Base-by-base conservation (phyloP, 2,888 invertebrate genomes). In the Candidula unifasciata region DNA sequence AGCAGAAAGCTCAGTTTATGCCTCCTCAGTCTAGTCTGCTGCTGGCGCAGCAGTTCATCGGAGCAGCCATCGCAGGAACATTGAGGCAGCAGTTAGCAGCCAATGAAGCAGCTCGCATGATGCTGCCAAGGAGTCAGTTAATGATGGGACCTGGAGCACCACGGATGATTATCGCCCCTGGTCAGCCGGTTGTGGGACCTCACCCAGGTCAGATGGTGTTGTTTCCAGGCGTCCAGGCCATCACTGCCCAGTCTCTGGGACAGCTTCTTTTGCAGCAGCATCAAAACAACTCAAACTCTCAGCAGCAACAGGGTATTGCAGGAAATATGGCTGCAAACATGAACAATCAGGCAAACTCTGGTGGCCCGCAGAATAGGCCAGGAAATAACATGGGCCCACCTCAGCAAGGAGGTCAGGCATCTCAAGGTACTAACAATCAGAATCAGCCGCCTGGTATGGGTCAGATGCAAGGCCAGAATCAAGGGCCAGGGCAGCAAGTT, bases 61-160 rank as follows among this genome's bases (percentile, higher is more conserved):
- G 80, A 66, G 82, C 69, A 27, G 86, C 83, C 18, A 30, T 83
- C 44, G 66, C 81, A 21, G 86, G 84, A 0, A 73, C 82, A 27
- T 80, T 86, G 64, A 82, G 84, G 16, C 87, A 86, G 60, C 83
- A 81, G 57, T 30, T 86, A 54, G 66, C 73, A n/a, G 80, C 82
- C 68, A 81, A 71, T 66, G 79, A 79, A 37, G 76, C 66, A 6
- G 76, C 80, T 1, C 57, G 68, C 57, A 78, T 85, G 84, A 68
- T 85, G 24, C 21, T 84, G n/a, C 85, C 83, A 16, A 77, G 84
- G 24, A 84, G 83, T 21, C 86, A 83, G 21, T 66, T 83, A 24
- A 83, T 83, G 77, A 35, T 82, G 57, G 57, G 80, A 3, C 80
- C 71, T 69, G 81, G 73, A 6, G 82, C 74, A 21, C 77, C 81